These are phyloP conservation scores for Trichogramma dendrolimi DNA, from an alignment of 2,888 invertebrate species.

Conservation along the genomic window DNA sequence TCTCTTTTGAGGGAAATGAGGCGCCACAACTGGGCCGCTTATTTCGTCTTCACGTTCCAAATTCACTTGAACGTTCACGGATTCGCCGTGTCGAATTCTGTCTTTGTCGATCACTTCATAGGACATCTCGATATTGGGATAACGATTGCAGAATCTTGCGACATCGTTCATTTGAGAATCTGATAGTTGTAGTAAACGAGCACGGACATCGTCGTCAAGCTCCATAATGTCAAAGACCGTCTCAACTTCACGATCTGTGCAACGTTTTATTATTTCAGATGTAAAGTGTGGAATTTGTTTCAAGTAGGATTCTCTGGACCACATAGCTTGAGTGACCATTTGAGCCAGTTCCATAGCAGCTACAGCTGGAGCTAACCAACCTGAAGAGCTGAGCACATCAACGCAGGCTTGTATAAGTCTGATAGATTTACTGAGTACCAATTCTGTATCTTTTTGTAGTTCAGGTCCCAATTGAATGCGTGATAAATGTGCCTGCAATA, in stretches of 20 bases:
- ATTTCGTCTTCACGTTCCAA: slow-evolving; percentile 95
- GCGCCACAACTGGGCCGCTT: slow-evolving; percentile 92
- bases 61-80: slow-evolving; percentile 85
- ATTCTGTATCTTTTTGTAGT: slow-evolving; percentile 91
- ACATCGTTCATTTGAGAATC: slow-evolving; percentile 95
- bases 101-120: slow-evolving; percentile 86
- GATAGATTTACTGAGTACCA: slow-evolving; percentile 81
- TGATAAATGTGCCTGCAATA: slow-evolving; percentile 93
- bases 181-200: slow-evolving; percentile 71
- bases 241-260: slow-evolving; percentile 85
- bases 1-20: slow-evolving; percentile 92
- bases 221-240: slow-evolving; percentile 96
- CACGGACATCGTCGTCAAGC: slow-evolving; percentile 84
- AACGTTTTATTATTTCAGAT: slow-evolving; percentile 80
- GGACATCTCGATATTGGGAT: slow-evolving; percentile 95
- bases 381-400: slow-evolving; percentile 83
- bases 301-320: slow-evolving; percentile 97
- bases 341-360: slow-evolving; percentile 99
- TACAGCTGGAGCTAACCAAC: slow-evolving; percentile 97
- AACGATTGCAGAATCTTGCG: slow-evolving; percentile 96
- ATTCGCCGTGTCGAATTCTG: slow-evolving; percentile 67
- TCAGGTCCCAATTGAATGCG: slow-evolving; percentile 93
- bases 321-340: slow-evolving; percentile 99
- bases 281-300: slow-evolving; percentile 96
- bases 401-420: slow-evolving; percentile 92